phyloP scores from a whole-genome alignment of 2,797 vertebrate species.

The Hipposideros larvatus region DNA sequence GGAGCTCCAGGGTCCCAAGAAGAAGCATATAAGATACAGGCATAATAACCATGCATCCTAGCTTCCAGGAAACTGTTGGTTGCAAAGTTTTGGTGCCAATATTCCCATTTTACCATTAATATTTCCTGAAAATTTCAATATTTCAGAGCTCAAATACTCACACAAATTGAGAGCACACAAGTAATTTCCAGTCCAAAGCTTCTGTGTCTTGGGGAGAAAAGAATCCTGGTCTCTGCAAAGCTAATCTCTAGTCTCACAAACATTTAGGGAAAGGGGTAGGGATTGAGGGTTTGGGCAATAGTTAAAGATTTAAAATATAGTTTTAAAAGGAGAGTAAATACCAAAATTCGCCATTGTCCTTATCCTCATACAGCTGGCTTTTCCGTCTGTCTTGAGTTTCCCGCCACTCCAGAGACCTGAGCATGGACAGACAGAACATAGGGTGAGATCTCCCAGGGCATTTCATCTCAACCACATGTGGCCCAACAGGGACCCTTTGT shows the following conservation, averaged over 20 bases:
- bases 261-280: background rate
- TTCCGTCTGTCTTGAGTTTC: conserved; percentile 59
- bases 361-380: conserved; percentile 78
- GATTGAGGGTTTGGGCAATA: background rate
- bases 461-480: background rate
- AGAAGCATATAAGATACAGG: background rate
- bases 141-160: background rate
- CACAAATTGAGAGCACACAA: background rate
- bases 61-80: background rate
- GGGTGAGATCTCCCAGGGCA: background rate
- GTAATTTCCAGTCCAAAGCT: background rate
- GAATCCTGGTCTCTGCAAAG: background rate
- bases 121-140: background rate
- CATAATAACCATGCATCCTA: background rate
- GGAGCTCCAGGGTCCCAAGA: background rate
- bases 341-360: conserved; percentile 90
- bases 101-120: background rate
- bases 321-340: conserved; percentile 74
- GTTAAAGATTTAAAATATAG: background rate
- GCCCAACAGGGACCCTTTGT: background rate
- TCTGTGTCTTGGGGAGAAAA: background rate
- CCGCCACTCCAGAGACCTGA: conserved; percentile 87
- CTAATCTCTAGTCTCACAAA: background rate
- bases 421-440: background rate
- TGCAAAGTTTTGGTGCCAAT: background rate